These are phyloP conservation scores for Nesometra sesokonis DNA, from an alignment of 35 echinoderm and acorn worm genomes.

Conservation along the genomic window DNA sequence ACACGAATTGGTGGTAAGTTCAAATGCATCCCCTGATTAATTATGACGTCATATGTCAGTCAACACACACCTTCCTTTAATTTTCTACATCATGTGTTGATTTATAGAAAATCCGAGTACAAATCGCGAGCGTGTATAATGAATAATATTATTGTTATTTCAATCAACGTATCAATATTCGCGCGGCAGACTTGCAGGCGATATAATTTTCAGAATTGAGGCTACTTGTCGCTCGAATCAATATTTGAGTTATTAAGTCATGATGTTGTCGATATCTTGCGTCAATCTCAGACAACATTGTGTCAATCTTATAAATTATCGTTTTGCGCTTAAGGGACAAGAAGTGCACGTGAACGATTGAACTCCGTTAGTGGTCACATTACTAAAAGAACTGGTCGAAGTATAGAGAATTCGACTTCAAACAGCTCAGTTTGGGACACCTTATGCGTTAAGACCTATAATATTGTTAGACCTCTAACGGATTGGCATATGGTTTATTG, in stretches of 20 bases:
- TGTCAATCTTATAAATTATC: too few relatives aligned
- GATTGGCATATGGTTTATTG: too few relatives aligned
- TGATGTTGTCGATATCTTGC: background rate
- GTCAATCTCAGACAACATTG: background rate
- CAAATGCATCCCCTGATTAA: background rate
- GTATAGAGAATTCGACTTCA: too few relatives aligned
- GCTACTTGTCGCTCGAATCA: background rate
- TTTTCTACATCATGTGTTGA: background rate
- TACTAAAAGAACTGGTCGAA: too few relatives aligned
- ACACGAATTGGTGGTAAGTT: background rate
- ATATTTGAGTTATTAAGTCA: background rate
- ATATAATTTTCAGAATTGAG: background rate
- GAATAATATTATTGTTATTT: background rate
- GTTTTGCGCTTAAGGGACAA: too few relatives aligned
- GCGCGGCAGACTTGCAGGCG: background rate
- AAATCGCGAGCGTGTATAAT: background rate
- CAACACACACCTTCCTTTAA: background rate
- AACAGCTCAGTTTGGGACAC: too few relatives aligned
- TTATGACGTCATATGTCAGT: background rate
- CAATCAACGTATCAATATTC: background rate
- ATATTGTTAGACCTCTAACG: too few relatives aligned
- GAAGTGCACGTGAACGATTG: too few relatives aligned
- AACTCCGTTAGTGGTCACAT: too few relatives aligned
- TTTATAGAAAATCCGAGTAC: background rate
- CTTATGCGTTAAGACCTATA: too few relatives aligned